These are phyloP conservation scores for Idaea straminata DNA, from an alignment of 2,888 invertebrate genomes.

Conservation along the genomic window DNA sequence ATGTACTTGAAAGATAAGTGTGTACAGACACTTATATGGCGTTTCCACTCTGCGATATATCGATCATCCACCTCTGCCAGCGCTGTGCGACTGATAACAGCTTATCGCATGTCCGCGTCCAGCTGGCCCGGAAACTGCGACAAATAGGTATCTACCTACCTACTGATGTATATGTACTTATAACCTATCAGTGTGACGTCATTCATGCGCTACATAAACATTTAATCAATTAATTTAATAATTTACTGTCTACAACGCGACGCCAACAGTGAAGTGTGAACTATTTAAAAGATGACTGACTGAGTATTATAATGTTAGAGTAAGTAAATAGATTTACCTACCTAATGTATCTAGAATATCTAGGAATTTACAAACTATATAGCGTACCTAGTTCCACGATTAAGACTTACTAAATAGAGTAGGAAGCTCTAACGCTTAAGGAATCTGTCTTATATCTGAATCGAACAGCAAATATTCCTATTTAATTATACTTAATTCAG, in stretches of 20 bases:
- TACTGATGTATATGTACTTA: slow-evolving; percentile 1
- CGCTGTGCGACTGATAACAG: slow-evolving; percentile 51
- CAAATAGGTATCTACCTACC: slow-evolving; percentile 2
- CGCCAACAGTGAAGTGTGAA: neutral
- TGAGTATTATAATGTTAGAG: too few relatives aligned
- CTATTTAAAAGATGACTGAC: too few relatives aligned
- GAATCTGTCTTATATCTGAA: too few relatives aligned
- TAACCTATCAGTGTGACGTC: slow-evolving; percentile 4
- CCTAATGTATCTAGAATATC: too few relatives aligned
- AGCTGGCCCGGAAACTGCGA: slow-evolving; percentile 63
- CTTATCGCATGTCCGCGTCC: slow-evolving; percentile 56
- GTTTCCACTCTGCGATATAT: slow-evolving; percentile 43
- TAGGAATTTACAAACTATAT: too few relatives aligned
- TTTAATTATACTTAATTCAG: too few relatives aligned
- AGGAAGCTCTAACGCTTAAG: too few relatives aligned
- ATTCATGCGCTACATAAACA: neutral
- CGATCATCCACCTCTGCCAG: slow-evolving; percentile 65
- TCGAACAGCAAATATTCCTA: too few relatives aligned
- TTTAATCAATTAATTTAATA: neutral
- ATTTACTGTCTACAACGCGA: neutral
- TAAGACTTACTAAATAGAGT: too few relatives aligned
- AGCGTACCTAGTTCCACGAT: too few relatives aligned
- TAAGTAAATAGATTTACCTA: too few relatives aligned
- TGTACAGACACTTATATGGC: slow-evolving; percentile 16
- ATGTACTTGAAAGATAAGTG: slow-evolving; percentile 23